Percentiles rank a stretch among this genome's conserved stretches.
Evolutionary conservation across 2,797 vertebrate genomes (phyloP).

Genomic region (Malurus leucopterus): DNA sequence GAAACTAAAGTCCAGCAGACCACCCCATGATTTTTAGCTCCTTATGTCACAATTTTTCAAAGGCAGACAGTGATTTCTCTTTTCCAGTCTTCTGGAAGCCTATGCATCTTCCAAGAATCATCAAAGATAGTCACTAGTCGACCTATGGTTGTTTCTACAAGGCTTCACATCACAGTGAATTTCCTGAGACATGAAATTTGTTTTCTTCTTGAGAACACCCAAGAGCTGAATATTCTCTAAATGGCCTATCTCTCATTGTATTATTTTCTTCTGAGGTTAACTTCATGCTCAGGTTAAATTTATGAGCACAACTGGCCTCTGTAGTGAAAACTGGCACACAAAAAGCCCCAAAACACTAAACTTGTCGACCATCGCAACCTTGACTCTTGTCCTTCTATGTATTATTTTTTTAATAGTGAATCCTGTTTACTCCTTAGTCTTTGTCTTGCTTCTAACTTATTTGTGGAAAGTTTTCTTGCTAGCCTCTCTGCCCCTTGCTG

Average conservation of each 20-base stretch:
- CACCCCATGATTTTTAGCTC: background rate
- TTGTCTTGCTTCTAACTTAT: background rate
- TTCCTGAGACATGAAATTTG: background rate
- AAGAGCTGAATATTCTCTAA: background rate
- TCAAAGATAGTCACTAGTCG: background rate
- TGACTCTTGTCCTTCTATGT: background rate
- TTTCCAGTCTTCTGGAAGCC: background rate
- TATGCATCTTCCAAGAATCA: background rate
- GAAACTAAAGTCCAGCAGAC: background rate
- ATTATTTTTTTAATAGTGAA: background rate
- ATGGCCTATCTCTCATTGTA: background rate
- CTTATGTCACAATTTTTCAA: background rate
- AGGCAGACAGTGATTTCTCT: background rate
- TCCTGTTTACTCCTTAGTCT: background rate
- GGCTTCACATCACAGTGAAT: background rate
- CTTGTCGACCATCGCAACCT: background rate
- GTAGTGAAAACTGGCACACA: background rate
- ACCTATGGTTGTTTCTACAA: background rate
- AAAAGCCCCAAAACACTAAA: background rate
- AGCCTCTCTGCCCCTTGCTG: background rate
- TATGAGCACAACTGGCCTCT: background rate
- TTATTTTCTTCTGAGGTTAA: background rate
- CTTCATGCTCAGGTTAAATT: background rate
- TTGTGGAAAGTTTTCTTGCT: background rate
- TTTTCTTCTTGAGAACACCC: background rate